phyloP scores from a whole-genome alignment of 2,113 vertebrate species.

The Burhinus bistriatus region DNA sequence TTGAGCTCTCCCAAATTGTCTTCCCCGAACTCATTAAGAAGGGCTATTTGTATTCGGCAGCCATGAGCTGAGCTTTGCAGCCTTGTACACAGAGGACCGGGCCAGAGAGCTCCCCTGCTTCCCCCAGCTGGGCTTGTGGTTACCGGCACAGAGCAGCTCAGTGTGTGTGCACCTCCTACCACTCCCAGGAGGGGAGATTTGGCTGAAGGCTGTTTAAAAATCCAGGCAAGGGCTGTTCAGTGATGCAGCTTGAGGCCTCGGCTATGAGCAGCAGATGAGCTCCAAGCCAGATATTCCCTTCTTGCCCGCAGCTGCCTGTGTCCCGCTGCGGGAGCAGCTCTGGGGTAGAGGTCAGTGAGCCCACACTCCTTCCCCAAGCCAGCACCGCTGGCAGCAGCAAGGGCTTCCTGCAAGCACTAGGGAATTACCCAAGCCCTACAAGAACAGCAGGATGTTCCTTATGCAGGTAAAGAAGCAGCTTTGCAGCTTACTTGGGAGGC shows the following conservation, averaged over 20 bases:
- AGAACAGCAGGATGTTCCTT: not conserved
- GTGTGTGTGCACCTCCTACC: not conserved
- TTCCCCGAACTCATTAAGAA: not conserved
- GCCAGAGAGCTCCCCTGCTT: not conserved
- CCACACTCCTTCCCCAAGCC: not conserved
- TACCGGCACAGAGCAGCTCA: not conserved
- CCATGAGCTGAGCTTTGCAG: not conserved
- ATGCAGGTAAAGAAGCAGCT: slow-evolving; percentile 26
- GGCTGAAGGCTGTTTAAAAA: not conserved
- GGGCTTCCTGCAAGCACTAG: not conserved
- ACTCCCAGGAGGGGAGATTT: not conserved
- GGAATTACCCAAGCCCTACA: not conserved
- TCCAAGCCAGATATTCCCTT: not conserved
- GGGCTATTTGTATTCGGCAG: not conserved
- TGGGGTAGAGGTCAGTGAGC: not conserved
- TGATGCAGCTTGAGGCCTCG: not conserved
- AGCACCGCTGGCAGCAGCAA: not conserved
- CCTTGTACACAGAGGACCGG: not conserved
- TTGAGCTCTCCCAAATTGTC: not conserved
- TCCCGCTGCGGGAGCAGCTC: not conserved
- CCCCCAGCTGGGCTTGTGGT: not conserved
- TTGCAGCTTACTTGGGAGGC: slow-evolving; percentile 34
- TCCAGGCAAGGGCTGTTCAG: not conserved
- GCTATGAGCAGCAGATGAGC: not conserved
- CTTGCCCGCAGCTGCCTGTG: not conserved